These are phyloP conservation scores for Steinernema hermaphroditum DNA, from an alignment of 2,888 invertebrate genomes.

Conservation along the genomic window DNA sequence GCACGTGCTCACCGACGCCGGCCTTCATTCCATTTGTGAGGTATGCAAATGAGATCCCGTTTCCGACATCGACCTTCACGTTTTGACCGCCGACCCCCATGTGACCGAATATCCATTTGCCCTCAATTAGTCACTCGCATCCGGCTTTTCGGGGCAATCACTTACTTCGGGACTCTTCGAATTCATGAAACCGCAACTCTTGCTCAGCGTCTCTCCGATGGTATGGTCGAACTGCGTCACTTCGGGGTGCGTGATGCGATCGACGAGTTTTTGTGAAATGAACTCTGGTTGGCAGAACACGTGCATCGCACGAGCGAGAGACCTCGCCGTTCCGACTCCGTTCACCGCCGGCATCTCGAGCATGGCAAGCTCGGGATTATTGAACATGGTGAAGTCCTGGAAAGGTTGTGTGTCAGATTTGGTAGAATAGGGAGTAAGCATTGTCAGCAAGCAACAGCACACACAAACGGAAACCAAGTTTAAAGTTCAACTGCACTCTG, in stretches of 20 bases:
- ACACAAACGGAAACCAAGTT: not conserved
- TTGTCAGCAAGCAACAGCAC: slow-evolving; percentile 17
- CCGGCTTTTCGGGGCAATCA: not conserved
- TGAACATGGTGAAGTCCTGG: slow-evolving; percentile 31
- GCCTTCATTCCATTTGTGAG: slow-evolving; percentile 26
- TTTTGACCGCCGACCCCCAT: slow-evolving; percentile 25
- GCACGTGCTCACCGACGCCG: slow-evolving; percentile 22
- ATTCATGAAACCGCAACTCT: slow-evolving; percentile 22
- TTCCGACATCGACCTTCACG: slow-evolving; percentile 28
- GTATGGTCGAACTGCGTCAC: slow-evolving; percentile 24
- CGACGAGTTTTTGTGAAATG: not conserved
- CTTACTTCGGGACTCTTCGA: slow-evolving; percentile 23
- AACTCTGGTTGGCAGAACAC: slow-evolving; percentile 21
- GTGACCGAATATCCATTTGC: slow-evolving; percentile 29
- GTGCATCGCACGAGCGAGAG: not conserved
- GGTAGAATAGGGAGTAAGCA: not conserved
- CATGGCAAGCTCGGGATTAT: slow-evolving; percentile 21
- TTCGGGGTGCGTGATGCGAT: slow-evolving; percentile 6
- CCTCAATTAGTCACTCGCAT: not conserved
- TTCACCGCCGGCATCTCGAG: slow-evolving; percentile 30
- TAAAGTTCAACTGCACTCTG: slow-evolving; percentile 20
- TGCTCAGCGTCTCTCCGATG: slow-evolving; percentile 8
- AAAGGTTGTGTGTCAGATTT: not conserved
- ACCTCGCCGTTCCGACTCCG: slow-evolving; percentile 20
- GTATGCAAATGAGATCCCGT: slow-evolving; percentile 29